Evolutionary conservation across 2,888 invertebrate species (phyloP), one percentile per base, ranked within the genome.

Genomic region (Polydrusus tereticollis): DNA sequence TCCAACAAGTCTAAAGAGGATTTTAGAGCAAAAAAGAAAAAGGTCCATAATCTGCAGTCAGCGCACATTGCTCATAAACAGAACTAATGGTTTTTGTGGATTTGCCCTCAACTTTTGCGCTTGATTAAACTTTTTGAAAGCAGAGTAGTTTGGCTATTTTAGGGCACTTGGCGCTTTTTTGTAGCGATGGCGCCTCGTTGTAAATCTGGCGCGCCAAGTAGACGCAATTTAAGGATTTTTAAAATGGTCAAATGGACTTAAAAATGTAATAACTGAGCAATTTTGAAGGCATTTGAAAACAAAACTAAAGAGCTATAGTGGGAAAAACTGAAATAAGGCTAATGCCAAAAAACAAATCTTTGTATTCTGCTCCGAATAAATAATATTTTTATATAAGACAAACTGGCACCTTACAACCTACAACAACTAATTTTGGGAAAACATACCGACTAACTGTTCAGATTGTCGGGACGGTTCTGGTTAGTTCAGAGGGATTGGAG

Each of bases 31-130:
- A 47, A 20, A 62, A 33, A 5, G 52, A 38, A 23, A 52, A 38
- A 14, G 63, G 50, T 6, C 38, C 38, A 2, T 68, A 69, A 69
- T 69, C 69, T 12, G 16, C 60, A 74, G 74, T 72, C 71, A 74
- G 6, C 74, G 74, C 62, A 74, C 74, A 74, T 74, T 74, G 74
- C 64, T 72, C 69, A 67, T 74, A 74, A 74, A 74, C 74, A 74
- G 74, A 68, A 68, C 50, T 74, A 74, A 72, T 72, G 59, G 57
- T 64, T 69, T 70, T 73, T 73, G 18, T 14, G 26, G 47, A 23
- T 63, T 43, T 29, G n/a, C 43, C 47, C 57, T 57, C 72, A 69
- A 43, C 47, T 69, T 69, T 64, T 63, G 23, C 68, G 68, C 71
- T 47, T 72, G 68, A 60, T 68, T 82, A 41, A 12, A 38, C 33